phyloP scores from a whole-genome alignment of 2,888 invertebrate species.

The Pseudococcus jackbeardsleyi region DNA sequence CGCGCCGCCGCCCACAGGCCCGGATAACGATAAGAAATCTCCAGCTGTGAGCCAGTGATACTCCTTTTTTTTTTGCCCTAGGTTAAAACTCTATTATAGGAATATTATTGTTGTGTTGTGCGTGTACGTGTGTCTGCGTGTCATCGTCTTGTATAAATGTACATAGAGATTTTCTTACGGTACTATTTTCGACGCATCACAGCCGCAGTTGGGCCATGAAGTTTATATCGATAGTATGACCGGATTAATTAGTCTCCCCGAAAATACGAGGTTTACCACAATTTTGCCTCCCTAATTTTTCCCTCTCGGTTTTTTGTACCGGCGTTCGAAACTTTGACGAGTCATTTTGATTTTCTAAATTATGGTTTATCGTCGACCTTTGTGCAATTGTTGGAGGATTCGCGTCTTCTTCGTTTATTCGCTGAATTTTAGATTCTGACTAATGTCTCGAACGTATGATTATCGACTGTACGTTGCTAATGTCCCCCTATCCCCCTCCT shows the following conservation, averaged over 20 bases:
- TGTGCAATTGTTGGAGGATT: no score
- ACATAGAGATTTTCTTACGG: conserved; percentile 3
- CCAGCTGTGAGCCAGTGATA: conserved; percentile 75
- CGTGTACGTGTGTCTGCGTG: not conserved
- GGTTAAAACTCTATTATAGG: conserved; percentile 29
- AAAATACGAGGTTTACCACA: no score
- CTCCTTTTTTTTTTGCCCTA: conserved; percentile 58
- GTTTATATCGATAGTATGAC: not conserved
- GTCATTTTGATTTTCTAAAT: no score
- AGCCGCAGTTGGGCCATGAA: not conserved
- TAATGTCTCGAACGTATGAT: no score
- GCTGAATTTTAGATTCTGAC: no score
- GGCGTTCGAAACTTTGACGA: no score
- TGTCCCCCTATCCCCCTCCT: not conserved
- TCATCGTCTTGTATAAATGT: not conserved
- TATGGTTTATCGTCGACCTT: no score
- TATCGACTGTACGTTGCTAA: no score
- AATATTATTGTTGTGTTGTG: conserved; percentile 53
- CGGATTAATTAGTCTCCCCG: not conserved
- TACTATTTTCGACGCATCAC: not conserved
- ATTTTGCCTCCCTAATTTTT: not conserved
- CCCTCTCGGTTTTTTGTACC: not conserved
- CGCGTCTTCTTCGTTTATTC: no score
- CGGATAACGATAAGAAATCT: conserved; percentile 86
- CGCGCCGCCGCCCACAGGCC: conserved; percentile 77